Base-by-base conservation (phyloP, 92 coral and sea anemone species). In the Phenganax marumi region DNA sequence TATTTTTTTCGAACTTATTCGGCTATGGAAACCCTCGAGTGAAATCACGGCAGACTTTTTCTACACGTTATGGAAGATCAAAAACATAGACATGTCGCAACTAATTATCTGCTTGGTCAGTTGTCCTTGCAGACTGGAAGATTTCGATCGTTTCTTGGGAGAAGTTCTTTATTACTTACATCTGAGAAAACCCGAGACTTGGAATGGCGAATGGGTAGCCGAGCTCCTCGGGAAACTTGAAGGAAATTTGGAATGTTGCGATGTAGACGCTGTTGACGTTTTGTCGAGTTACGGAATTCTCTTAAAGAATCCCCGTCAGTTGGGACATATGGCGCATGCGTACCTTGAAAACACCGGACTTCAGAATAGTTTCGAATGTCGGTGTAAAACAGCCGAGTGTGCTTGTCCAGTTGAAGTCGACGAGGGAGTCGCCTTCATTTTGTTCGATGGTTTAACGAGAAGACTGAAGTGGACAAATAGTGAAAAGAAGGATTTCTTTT, bases 391-490 rank as follows among this genome's bases (percentile, higher is more conserved):
- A 6, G 87, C 90, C 0, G 98, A 95, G 81, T 95, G 98, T 62
- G 85, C 87, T 49, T 95, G 98, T n/a, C 92, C 93, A 9, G 92
- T 91, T 54, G 85, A 75, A 39, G 93, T 93, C 7, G 98, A 95
- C 79, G 98, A 95, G 55, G 98, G 98, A 2, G 84, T 95, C 21
- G 98, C 98, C 52, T 95, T 89, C 89, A 92, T 95, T 54, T 81
- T 92, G 81, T 95, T 95, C 71, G 93, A 96, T 57, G 93, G 92
- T 43, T 57, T 95, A 80, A 91, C 90, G 64, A 87, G 93, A 73
- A 92, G 90, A 85, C 86, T 95, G 86, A 89, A 87, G 51, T 95
- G 97, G 98, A 88, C 83, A 65, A 91, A 88, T 50, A 92, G 87
- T 76, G 91, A 86, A 77, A 95, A 88, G 73, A 79, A 76, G 12